phyloP scores from a whole-genome alignment of 2,113 vertebrate genomes.

The Myotis davidii region DNA sequence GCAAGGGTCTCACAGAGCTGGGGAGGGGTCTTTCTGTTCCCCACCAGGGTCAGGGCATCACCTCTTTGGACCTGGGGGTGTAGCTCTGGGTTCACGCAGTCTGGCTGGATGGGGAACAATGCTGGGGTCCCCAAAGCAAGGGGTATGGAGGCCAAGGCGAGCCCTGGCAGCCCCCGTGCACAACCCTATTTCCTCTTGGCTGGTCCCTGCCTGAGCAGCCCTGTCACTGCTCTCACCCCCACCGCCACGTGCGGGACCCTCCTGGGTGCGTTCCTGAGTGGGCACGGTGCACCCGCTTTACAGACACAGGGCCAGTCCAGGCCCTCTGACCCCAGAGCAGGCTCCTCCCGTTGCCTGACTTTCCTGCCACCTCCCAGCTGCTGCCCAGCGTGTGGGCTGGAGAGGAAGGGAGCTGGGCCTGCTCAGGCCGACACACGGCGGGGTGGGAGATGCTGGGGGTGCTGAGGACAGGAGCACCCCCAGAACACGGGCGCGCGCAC shows the following conservation, averaged over 20 bases:
- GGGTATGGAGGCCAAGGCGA: background rate
- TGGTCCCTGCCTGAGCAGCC: background rate
- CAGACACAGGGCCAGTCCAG: background rate
- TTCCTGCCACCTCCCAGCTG: background rate
- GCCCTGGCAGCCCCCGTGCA: background rate
- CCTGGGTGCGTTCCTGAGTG: background rate
- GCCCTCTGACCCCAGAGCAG: background rate
- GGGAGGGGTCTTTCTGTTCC: background rate
- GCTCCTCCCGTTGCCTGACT: background rate
- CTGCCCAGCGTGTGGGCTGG: background rate
- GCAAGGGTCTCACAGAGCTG: background rate
- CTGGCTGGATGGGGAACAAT: background rate
- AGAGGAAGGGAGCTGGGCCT: background rate
- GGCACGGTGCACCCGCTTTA: background rate
- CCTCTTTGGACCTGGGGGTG: background rate
- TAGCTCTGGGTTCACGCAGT: background rate
- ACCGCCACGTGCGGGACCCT: background rate
- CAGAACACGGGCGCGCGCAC: rapidly evolving
- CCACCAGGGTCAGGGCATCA: background rate
- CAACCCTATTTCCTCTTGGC: background rate
- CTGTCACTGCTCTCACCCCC: background rate
- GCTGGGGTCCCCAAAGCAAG: background rate
- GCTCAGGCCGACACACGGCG: rapidly evolving
- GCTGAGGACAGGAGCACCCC: background rate
- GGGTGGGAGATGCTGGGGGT: background rate